These are phyloP conservation scores for Paradisaea rubra DNA, from an alignment of 2,113 vertebrate species.

Conservation along the genomic window DNA sequence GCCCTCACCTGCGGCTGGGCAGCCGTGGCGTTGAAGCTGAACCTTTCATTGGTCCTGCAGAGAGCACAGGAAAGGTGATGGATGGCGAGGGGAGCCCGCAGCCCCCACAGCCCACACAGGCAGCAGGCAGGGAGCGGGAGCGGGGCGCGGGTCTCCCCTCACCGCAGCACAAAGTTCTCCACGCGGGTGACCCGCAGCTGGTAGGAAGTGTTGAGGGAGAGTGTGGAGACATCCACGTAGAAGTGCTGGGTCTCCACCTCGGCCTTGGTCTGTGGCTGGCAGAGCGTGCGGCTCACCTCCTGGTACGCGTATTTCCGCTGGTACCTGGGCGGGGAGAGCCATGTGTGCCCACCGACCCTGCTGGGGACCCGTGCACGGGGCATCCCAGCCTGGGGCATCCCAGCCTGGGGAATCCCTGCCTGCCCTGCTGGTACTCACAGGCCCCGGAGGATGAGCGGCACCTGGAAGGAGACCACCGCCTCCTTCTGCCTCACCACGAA, in stretches of 20 bases:
- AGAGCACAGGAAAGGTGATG: not conserved
- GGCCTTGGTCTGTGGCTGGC: conserved; percentile 84
- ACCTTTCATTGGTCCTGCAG: conserved; percentile 80
- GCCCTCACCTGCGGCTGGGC: conserved; percentile 91
- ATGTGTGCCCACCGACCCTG: not conserved
- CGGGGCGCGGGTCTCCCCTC: not conserved
- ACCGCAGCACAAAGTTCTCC: conserved; percentile 91
- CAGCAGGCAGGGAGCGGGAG: not conserved
- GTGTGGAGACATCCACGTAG: conserved; percentile 91
- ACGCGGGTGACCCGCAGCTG: conserved; percentile 86
- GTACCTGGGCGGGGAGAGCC: conserved; percentile 68
- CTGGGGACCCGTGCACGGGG: not conserved
- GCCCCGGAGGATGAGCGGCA: conserved; percentile 92
- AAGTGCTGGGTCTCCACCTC: conserved; percentile 87
- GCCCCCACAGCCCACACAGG: not conserved
- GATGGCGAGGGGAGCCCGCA: fast-evolving
- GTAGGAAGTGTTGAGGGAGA: conserved; percentile 82
- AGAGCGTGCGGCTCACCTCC: conserved; percentile 89
- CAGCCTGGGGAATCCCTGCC: not conserved
- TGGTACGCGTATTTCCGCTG: conserved; percentile 93
- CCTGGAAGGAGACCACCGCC: conserved; percentile 93
- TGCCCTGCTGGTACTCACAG: conserved; percentile 77
- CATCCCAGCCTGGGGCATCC: not conserved
- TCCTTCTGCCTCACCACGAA: conserved; percentile 95
- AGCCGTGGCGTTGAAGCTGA: conserved; percentile 92